Evolutionary conservation across 2,113 vertebrate species (phyloP), one percentile per base, ranked within the genome.

Genomic region (Canis aureus): DNA sequence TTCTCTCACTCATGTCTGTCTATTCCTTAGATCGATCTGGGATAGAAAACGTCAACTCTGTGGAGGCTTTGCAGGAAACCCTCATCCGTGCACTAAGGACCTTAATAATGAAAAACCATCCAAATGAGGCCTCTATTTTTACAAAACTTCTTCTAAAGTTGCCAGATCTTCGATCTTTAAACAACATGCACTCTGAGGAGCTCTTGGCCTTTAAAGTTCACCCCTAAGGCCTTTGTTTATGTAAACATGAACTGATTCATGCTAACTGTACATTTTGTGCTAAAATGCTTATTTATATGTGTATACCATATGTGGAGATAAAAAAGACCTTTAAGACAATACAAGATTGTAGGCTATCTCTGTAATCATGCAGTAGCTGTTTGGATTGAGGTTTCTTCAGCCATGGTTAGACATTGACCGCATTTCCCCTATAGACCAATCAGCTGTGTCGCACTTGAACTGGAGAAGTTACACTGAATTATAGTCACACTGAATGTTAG

Each of bases 161-260:
- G 82, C 99, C 99, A 0, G 99, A 99, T 98, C 99, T 99, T 98
- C 99, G 99, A 59, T 99, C 99, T 76, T 99, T 99, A 98, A 99
- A 99, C 98, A 99, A 99, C 99, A 99, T 99, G 99, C 99, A 99
- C 99, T 99, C 99, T 59, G 99, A 99, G 98, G 99, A 99, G 98
- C 99, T 99, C 97, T 98, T 99, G 98, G 99, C 99, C 97, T 99
- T 99, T 98, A 99, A 99, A 99, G 99, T 99, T 98, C 99, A 99
- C 97, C 99, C 99, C 0, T 99, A 98, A 96, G 99, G 98, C 98
- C 98, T 98, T 98, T 98, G 99, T 96, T 98, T 86, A 11, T 97
- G 96, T 90, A 94, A 96, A 98, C 94, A 89, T 86, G 97, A 98
- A 98, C 97, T 98, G 98, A 94, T 93, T 98, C 89, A 62, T 97